These are phyloP conservation scores for Gisinianus flammeolus DNA, from an alignment of 2,888 invertebrate species.

Conservation along the genomic window DNA sequence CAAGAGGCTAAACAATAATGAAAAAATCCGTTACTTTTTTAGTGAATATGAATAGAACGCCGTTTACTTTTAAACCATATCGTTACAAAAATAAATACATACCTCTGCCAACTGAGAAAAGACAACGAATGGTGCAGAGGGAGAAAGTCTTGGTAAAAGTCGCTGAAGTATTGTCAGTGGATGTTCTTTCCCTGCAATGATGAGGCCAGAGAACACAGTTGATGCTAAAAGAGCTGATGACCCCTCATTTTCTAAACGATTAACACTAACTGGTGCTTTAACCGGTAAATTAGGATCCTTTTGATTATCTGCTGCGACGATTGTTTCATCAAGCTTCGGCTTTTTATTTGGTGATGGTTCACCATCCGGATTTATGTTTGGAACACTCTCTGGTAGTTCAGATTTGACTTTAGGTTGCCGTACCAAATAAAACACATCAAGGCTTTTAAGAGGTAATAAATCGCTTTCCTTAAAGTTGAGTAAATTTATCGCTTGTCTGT, in stretches of 20 bases:
- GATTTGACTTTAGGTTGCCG: neutral
- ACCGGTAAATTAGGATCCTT: neutral
- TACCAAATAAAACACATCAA: constrained; percentile 75
- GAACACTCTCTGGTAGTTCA: neutral
- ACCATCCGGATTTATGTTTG: neutral
- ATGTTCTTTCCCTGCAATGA: constrained; percentile 84
- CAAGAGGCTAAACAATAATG: constrained; percentile 68
- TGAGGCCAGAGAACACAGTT: constrained; percentile 67
- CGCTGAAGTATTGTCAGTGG: constrained; percentile 79
- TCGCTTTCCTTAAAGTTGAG: constrained; percentile 80
- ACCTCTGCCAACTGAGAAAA: constrained; percentile 79
- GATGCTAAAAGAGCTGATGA: constrained; percentile 37
- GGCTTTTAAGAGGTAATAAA: constrained; percentile 72
- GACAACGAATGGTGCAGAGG: constrained; percentile 83
- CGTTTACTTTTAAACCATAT: no score
- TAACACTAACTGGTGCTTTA: constrained; percentile 39
- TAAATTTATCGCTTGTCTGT: constrained; percentile 72
- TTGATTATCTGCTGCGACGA: neutral
- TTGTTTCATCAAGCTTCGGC: constrained; percentile 18
- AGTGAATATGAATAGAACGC: no score
- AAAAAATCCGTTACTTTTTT: constrained; percentile 4
- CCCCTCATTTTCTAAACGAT: constrained; percentile 53
- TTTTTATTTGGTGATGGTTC: constrained; percentile 15
- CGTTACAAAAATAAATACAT: constrained; percentile 36
- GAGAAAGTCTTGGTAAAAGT: constrained; percentile 76